A percentile compares a stretch with the other conserved stretches of the same genome.
These are phyloP conservation scores for Ataeniobius toweri DNA, from an alignment of 2,797 vertebrate species.

Conservation along the genomic window DNA sequence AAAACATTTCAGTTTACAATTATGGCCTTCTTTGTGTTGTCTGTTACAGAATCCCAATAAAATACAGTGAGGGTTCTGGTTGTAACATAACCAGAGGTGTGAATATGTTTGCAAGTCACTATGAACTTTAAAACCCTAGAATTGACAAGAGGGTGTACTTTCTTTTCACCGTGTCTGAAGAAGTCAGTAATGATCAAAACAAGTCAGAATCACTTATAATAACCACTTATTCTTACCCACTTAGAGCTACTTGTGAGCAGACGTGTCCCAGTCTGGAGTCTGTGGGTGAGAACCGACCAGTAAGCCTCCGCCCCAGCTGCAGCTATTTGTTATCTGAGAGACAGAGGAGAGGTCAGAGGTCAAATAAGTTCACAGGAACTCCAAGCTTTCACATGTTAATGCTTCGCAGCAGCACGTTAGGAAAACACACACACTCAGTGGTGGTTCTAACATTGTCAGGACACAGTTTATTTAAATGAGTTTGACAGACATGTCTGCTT, in stretches of 20 bases:
- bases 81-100: not conserved
- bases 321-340: slow-evolving; percentile 84
- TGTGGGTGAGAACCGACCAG: slow-evolving; percentile 68
- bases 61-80: not conserved
- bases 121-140: not conserved
- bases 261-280: slow-evolving; percentile 52
- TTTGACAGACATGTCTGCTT: slow-evolving; percentile 49
- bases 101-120: not conserved
- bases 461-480: slow-evolving; percentile 50
- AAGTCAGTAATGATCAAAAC: slow-evolving; percentile 57
- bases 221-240: slow-evolving; percentile 67
- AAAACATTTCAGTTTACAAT: not conserved
- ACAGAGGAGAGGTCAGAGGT: slow-evolving; percentile 84
- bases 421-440: slow-evolving; percentile 38
- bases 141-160: not conserved
- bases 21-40: not conserved
- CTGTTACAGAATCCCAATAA: not conserved
- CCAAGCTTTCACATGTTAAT: slow-evolving; percentile 88
- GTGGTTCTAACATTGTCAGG: slow-evolving; percentile 58
- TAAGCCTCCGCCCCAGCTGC: slow-evolving; percentile 76
- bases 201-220: slow-evolving; percentile 63
- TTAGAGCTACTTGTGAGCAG: slow-evolving; percentile 56
- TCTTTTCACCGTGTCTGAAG: slow-evolving; percentile 34
- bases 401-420: slow-evolving; percentile 33
- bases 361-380: slow-evolving; percentile 87